phyloP scores from a whole-genome alignment of 2,797 vertebrate species.

The Botia almorhae region DNA sequence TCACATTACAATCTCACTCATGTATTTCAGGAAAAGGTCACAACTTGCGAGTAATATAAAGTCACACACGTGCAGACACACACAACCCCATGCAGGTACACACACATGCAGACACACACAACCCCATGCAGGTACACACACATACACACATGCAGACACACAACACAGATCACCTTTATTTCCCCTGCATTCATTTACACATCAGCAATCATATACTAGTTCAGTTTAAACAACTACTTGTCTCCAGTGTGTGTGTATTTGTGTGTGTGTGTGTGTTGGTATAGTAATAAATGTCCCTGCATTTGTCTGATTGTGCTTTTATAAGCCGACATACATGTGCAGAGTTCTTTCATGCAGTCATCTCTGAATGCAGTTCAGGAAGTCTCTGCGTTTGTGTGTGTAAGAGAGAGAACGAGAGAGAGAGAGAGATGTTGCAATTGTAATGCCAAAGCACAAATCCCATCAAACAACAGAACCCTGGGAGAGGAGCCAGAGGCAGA shows the following conservation, averaged over 20 bases:
- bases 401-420: background rate
- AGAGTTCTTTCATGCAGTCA: slow-evolving; percentile 34
- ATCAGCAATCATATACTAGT: slow-evolving; percentile 27
- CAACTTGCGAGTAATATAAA: too few relatives aligned
- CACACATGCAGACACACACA: too few relatives aligned
- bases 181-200: background rate
- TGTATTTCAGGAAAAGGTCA: too few relatives aligned
- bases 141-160: too few relatives aligned
- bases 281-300: slow-evolving; percentile 38
- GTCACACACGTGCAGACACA: too few relatives aligned
- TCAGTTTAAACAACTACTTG: slow-evolving; percentile 44
- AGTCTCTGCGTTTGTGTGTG: slow-evolving; percentile 33
- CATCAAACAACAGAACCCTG: slow-evolving; percentile 76
- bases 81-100: too few relatives aligned
- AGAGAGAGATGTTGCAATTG: slow-evolving; percentile 59
- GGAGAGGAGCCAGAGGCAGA: slow-evolving; percentile 73
- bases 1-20: too few relatives aligned
- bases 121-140: too few relatives aligned
- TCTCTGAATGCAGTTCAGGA: slow-evolving; percentile 27
- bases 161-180: too few relatives aligned
- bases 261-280: slow-evolving; percentile 32
- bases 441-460: slow-evolving; percentile 73
- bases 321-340: slow-evolving; percentile 32
- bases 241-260: slow-evolving; percentile 7
- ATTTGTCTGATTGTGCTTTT: slow-evolving; percentile 36